Evolutionary conservation across 2,113 vertebrate species (phyloP).

Genomic region (Ploceus nigricollis): DNA sequence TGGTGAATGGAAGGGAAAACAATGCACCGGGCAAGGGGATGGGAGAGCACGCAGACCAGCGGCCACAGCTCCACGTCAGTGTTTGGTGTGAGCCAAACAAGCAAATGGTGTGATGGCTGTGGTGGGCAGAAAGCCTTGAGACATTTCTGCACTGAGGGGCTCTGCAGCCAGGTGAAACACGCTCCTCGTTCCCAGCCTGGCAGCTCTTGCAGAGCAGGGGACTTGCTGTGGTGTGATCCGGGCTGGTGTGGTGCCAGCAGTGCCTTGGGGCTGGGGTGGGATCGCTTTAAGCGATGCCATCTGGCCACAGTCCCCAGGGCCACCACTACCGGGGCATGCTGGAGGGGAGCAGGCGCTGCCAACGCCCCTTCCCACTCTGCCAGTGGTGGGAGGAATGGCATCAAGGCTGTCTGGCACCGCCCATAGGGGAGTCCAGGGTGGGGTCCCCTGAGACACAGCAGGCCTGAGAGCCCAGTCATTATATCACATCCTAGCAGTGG

Average conservation of each 20-base stretch:
- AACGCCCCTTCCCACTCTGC: neutral
- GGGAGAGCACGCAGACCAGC: fast-evolving
- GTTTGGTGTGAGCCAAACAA: neutral
- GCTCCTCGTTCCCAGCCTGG: neutral
- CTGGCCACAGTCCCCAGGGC: neutral
- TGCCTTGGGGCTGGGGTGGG: neutral
- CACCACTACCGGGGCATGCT: neutral
- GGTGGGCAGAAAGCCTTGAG: neutral
- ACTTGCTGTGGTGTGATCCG: fast-evolving
- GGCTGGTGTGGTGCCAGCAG: neutral
- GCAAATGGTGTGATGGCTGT: fast-evolving
- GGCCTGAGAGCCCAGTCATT: fast-evolving
- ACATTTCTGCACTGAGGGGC: neutral
- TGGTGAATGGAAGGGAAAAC: neutral
- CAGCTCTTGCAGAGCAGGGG: neutral
- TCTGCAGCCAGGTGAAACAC: neutral
- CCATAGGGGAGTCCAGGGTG: neutral
- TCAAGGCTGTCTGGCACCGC: neutral
- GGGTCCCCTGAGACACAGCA: neutral
- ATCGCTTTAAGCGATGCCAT: neutral
- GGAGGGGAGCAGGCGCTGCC: neutral
- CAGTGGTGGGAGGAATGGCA: neutral
- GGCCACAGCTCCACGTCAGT: fast-evolving
- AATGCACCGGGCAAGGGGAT: neutral
- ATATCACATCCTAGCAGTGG: neutral